Base-by-base conservation (phyloP, 1,140 invertebrate species). In the Galendromus occidentalis region DNA sequence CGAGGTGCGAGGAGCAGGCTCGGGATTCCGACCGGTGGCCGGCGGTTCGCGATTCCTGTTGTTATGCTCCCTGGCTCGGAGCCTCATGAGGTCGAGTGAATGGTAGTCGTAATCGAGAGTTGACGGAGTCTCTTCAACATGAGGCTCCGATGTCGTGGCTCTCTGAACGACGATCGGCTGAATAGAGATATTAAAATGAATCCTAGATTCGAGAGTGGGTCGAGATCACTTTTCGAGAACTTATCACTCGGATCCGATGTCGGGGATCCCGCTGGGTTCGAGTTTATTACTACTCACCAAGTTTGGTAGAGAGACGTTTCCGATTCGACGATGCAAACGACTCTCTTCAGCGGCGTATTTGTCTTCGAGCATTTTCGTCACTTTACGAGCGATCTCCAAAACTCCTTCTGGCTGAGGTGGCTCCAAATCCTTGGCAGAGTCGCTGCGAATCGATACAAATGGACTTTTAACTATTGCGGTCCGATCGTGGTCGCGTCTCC, bases 401-500 rank as follows among this genome's bases (percentile, higher is more conserved):
- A 59, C 51, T n/a, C 51, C 51, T 33, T 59, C 51, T 59, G 51
- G 51, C 51, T 59, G 51, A 59, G 25, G 51, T 59, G 25, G 25
- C 51, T 59, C 51, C 51, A 22, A 29, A 59, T 59, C 51, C 25
- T 12, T 22, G 20, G 4, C 22, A 25, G 25, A 4, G 14, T 18
- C 33, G 12, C 14, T 59, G 12, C 22, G 4, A 59, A 59, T 22
- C 22, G 18, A 25, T 6, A 22, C 45, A 14, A n/a, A 39, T 39
- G 4, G 33, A 39, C 4, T 39, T 6, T 6, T 39, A 9, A 39
- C 9, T 39, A 4, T 39, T 39, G 33, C 4, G 33, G n/a, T n/a
- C n/a, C n/a, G n/a, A n/a, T n/a, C n/a, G n/a, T n/a, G 33, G 9
- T 39, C 33, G 9, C 33, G 4, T 9, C 33, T 39, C 4, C 33